Conservation (phyloP, 2,888 invertebrate genomes). For the Arge pagana region DNA sequence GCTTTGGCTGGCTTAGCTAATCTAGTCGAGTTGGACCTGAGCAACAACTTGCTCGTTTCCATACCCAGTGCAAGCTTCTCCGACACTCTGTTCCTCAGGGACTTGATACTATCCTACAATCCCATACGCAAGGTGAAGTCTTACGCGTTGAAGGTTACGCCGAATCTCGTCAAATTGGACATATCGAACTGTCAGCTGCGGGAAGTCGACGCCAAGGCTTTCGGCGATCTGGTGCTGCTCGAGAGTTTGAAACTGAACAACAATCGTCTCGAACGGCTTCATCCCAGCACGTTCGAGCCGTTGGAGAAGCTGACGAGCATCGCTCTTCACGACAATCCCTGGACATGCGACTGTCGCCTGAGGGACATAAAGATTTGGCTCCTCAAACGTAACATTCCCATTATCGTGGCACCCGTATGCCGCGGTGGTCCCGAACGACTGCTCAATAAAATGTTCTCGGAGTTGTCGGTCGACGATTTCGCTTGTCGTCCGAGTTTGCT, state of each 20-base stretch:
- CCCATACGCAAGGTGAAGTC: constrained; percentile 80
- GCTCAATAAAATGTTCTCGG: constrained; percentile 74
- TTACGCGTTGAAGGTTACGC: constrained; percentile 74
- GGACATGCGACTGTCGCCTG: constrained; percentile 86
- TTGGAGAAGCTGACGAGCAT: constrained; percentile 77
- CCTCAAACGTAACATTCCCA: constrained; percentile 74
- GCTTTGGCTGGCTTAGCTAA: constrained; percentile 88
- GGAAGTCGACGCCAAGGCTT: constrained; percentile 76
- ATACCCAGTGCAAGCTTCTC: constrained; percentile 81
- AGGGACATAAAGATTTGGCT: constrained; percentile 83
- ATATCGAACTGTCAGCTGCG: constrained; percentile 81
- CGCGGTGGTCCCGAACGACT: constrained; percentile 72
- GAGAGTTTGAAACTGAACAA: constrained; percentile 81
- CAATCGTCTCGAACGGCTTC: constrained; percentile 76
- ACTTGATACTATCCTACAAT: constrained; percentile 79
- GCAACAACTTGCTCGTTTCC: constrained; percentile 78
- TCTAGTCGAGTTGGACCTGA: constrained; percentile 86
- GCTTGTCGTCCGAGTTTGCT: constrained; percentile 84
- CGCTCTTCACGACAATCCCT: constrained; percentile 85
- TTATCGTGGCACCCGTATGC: constrained; percentile 79
- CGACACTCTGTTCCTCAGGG: constrained; percentile 80
- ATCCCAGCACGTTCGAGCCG: constrained; percentile 74
- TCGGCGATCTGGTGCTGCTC: constrained; percentile 75
- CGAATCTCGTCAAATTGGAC: constrained; percentile 81
- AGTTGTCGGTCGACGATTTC: constrained; percentile 79